Evolutionary conservation across 2,797 vertebrate genomes (phyloP).

Genomic region (Leptatherina wallacei): DNA sequence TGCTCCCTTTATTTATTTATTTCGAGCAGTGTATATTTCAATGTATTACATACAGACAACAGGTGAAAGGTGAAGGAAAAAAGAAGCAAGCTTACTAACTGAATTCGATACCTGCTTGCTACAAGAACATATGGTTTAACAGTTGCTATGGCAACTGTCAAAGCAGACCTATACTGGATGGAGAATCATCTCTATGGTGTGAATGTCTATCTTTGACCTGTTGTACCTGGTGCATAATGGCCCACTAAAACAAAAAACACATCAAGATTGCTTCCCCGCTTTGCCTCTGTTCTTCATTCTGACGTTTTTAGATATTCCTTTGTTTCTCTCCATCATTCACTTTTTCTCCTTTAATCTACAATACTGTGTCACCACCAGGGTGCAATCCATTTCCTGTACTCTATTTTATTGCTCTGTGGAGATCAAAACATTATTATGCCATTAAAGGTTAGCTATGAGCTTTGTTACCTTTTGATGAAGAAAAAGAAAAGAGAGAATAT

Average conservation of each 20-base stretch:
- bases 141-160: slow-evolving; percentile 71
- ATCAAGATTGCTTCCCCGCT: neutral
- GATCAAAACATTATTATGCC: slow-evolving; percentile 37
- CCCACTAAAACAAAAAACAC: slow-evolving; percentile 24
- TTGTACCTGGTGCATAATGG: slow-evolving; percentile 36
- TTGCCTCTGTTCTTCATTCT: neutral
- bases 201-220: slow-evolving; percentile 52
- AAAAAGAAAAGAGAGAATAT: slow-evolving; percentile 26
- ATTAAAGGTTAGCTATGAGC: slow-evolving; percentile 32
- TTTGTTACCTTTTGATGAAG: slow-evolving; percentile 16
- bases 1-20: too few relatives aligned
- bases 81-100: slow-evolving; percentile 25
- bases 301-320: neutral
- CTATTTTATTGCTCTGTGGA: slow-evolving; percentile 15
- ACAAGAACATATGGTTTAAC: slow-evolving; percentile 55
- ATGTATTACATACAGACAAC: too few relatives aligned
- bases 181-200: slow-evolving; percentile 35
- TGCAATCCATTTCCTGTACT: slow-evolving; percentile 11
- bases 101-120: slow-evolving; percentile 28
- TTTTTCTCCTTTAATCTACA: slow-evolving; percentile 11
- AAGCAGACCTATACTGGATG: slow-evolving; percentile 36
- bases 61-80: slow-evolving; percentile 10
- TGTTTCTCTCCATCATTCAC: neutral
- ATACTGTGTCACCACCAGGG: slow-evolving; percentile 9
- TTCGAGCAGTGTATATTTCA: too few relatives aligned